Conservation (phyloP, 2,888 invertebrate species). For the Eupithecia vulgata region DNA sequence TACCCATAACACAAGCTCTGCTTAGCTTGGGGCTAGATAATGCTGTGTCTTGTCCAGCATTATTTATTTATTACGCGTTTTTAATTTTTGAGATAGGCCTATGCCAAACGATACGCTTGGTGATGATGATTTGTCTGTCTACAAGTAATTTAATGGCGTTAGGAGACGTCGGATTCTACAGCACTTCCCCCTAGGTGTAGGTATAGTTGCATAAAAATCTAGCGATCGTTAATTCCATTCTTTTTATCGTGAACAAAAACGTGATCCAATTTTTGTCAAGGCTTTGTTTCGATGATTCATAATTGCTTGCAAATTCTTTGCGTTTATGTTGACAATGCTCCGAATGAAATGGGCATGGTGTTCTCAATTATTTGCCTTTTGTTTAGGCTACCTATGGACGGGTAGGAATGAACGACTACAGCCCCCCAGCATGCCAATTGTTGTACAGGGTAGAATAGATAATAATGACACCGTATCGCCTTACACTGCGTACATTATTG, state of each 20-base stretch:
- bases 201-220: conserved; percentile 43
- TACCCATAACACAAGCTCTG: too few species aligned
- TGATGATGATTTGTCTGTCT: not conserved
- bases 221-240: conserved; percentile 45
- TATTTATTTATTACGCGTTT: too few species aligned
- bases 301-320: conserved; percentile 41
- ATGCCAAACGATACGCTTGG: not conserved
- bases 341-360: conserved; percentile 16
- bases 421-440: too few species aligned
- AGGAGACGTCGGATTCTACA: not conserved
- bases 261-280: conserved; percentile 48
- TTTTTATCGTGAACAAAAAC: conserved; percentile 47
- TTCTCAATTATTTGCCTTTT: conserved; percentile 4
- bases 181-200: not conserved
- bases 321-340: conserved; percentile 31
- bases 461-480: too few species aligned
- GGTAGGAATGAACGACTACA: not conserved
- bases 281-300: conserved; percentile 43
- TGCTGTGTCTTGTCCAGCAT: too few species aligned
- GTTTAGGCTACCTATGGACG: not conserved
- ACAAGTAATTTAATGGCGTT: not conserved
- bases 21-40: too few species aligned
- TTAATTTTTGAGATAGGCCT: not conserved
- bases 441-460: too few species aligned
- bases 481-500: too few species aligned